A percentile compares a stretch with the other conserved stretches of the same genome.
Evolutionary conservation across 1,140 invertebrate species (phyloP).

Genomic region (Drosophila suzukii): DNA sequence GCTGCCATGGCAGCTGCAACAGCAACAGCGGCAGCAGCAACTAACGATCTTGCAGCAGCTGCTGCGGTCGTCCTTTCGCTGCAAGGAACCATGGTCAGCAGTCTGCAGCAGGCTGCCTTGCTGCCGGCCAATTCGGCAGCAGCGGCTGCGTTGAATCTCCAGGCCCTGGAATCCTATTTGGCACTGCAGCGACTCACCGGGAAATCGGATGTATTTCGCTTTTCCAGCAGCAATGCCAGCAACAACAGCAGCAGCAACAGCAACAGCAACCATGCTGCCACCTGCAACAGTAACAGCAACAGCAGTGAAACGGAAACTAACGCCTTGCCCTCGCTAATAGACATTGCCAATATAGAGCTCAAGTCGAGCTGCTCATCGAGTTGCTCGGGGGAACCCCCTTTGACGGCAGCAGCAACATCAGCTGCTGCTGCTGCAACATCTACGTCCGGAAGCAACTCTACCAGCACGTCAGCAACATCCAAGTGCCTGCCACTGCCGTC

Average conservation of each 20-base stretch:
- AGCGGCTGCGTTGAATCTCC: slow-evolving; percentile 91
- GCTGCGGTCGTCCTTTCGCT: slow-evolving; percentile 89
- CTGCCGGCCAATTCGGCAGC: slow-evolving; percentile 91
- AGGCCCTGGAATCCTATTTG: slow-evolving; percentile 93
- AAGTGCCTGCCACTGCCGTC: slow-evolving; percentile 71
- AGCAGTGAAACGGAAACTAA: slow-evolving; percentile 45
- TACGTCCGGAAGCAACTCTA: slow-evolving; percentile 33
- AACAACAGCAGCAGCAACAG: slow-evolving; percentile 48
- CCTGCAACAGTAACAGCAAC: slow-evolving; percentile 24
- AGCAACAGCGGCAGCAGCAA: slow-evolving; percentile 65
- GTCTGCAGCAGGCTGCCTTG: slow-evolving; percentile 90
- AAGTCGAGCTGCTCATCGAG: slow-evolving; percentile 83
- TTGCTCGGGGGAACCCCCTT: slow-evolving; percentile 77
- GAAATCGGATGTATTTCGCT: slow-evolving; percentile 80
- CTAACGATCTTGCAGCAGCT: slow-evolving; percentile 84
- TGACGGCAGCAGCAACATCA: slow-evolving; percentile 14
- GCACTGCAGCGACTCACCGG: slow-evolving; percentile 90
- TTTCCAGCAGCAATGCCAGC: slow-evolving; percentile 43
- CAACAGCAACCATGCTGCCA: slow-evolving; percentile 2
- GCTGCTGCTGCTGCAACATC: slow-evolving; percentile 9
- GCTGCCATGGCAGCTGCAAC: slow-evolving; percentile 69
- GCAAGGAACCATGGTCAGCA: slow-evolving; percentile 91
- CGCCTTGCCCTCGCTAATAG: slow-evolving; percentile 58
- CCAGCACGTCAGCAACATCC: slow-evolving; percentile 33
- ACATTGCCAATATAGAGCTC: slow-evolving; percentile 83